Evolutionary conservation across 2,113 vertebrate genomes (phyloP).

Genomic region (Scolopax mira): DNA sequence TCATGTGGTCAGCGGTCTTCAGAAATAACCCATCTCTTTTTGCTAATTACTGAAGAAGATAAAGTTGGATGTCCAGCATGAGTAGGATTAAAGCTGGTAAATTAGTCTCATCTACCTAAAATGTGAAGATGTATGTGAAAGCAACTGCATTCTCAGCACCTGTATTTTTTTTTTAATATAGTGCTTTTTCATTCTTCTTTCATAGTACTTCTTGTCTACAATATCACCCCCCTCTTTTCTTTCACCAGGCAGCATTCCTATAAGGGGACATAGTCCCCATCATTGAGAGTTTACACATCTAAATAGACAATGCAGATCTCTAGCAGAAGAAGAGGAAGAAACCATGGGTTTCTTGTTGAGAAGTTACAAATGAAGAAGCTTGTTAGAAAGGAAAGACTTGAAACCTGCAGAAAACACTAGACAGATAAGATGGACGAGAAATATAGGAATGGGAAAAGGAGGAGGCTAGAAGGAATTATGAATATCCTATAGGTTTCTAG

Average conservation of each 20-base stretch:
- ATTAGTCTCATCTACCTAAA: not conserved
- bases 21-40: not conserved
- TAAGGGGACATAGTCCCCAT: not conserved
- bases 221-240: not conserved
- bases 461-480: not conserved
- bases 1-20: not conserved
- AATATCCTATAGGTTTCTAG: not conserved
- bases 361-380: not conserved
- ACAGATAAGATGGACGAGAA: not conserved
- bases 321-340: not conserved
- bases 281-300: not conserved
- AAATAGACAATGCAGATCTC: not conserved
- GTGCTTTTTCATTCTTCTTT: not conserved
- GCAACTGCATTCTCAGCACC: not conserved
- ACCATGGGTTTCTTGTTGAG: not conserved
- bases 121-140: not conserved
- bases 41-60: not conserved
- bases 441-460: not conserved
- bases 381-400: not conserved
- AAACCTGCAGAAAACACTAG: not conserved
- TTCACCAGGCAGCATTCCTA: not conserved
- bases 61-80: not conserved
- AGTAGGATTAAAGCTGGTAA: not conserved
- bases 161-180: not conserved
- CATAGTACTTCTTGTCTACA: rapidly evolving